Evolutionary conservation across 2,797 vertebrate genomes (phyloP).

Genomic region (Valencia hispanica): DNA sequence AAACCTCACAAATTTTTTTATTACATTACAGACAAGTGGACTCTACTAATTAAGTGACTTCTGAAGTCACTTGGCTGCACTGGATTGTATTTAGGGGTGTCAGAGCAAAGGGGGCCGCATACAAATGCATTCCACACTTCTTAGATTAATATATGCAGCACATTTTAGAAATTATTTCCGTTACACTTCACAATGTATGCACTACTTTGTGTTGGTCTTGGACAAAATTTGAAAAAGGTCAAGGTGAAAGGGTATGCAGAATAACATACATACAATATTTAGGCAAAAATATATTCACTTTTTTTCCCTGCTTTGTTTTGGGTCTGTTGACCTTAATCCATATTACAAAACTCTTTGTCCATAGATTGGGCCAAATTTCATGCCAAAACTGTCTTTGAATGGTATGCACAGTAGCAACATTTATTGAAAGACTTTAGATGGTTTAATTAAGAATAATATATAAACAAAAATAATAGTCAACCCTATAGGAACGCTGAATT

Average conservation of each 20-base stretch:
- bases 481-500: neutral
- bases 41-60: neutral
- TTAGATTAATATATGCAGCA: neutral
- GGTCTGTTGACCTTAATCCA: neutral
- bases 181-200: neutral
- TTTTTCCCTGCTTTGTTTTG: neutral
- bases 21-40: neutral
- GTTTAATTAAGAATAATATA: neutral
- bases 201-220: neutral
- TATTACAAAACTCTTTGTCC: neutral
- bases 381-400: neutral
- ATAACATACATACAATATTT: neutral
- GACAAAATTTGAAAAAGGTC: neutral
- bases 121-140: neutral
- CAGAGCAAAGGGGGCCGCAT: neutral
- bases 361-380: neutral
- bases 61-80: neutral
- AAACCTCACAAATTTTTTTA: neutral
- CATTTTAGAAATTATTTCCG: neutral
- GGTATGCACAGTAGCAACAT: neutral
- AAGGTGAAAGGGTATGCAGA: neutral
- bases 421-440: neutral
- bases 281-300: neutral
- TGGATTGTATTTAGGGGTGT: neutral
- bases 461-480: neutral